phyloP scores from a whole-genome alignment of 2,113 vertebrate genomes.

The Macroglossus sobrinus region DNA sequence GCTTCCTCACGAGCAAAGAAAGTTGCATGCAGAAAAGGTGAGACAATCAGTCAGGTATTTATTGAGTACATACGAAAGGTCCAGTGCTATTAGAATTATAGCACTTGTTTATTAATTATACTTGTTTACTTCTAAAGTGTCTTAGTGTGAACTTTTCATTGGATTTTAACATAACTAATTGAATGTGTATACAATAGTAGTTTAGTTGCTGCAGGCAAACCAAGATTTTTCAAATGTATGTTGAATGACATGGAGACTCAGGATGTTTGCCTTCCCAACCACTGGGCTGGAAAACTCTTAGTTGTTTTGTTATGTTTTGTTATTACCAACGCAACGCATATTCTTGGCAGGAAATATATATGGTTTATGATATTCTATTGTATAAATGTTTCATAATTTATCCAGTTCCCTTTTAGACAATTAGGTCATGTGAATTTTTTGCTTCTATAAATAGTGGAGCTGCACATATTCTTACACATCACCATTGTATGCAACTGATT shows the following conservation, averaged over 20 bases:
- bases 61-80: neutral
- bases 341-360: constrained; percentile 14
- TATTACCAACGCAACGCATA: neutral
- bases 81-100: neutral
- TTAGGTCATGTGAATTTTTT: neutral
- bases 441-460: neutral
- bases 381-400: neutral
- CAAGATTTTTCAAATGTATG: neutral
- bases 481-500: neutral
- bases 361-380: neutral
- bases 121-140: neutral
- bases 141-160: neutral
- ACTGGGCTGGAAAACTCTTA: neutral
- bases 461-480: neutral
- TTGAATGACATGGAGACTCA: neutral
- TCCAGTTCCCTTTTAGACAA: neutral
- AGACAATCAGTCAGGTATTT: constrained; percentile 59
- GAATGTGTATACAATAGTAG: neutral
- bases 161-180: neutral
- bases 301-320: neutral
- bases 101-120: neutral
- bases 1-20: constrained; percentile 95
- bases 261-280: neutral
- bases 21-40: constrained; percentile 97
- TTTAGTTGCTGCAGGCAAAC: neutral